Evolutionary conservation across 2,797 vertebrate species (phyloP), one percentile per base, ranked within the genome.

Genomic region (Sebastes kiyomatsui): DNA sequence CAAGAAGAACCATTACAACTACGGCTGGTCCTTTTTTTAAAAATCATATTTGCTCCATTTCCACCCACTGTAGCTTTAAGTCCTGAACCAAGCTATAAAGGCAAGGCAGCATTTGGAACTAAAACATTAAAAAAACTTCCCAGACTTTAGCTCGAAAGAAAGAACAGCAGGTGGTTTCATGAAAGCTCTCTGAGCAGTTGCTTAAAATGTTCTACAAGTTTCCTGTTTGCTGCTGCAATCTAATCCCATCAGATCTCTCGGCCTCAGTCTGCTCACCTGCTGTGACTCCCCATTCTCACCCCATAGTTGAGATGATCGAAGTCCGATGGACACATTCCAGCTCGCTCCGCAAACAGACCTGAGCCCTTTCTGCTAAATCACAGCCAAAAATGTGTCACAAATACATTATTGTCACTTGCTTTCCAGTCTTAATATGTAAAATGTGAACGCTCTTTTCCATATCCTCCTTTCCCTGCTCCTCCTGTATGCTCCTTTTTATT

Each of bases 1-100:
- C 95, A 99, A 98, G 88, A 99, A 99, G 90, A 97, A 94, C 93
- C 96, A 97, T 4, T 98, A 99, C 94, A 97, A 95, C 94, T 99
- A 99, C 0, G 98, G 98, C 2, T 99, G 97, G 98, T 99, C 98
- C 12, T 99, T 99, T 82, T 99, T 42, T 16, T 42, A 0, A 1
- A 13, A 42, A 42, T 42, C 13, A 42, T 42, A 42, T 42, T 42
- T 42, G 13, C 38, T 42, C 13, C 38, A 42, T 42, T 42, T 42
- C 13, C 38, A 16, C 38, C 38, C 38, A 42, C 38, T 42, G 35
- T 38, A 6, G 35, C 35, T 7, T 22, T 25, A 18, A 25, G 8
- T 35, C 8, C 33, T 60, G 23, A 59, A 32, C 27, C 11, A 32
- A 64, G 14, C 14, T 49, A 6, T 13, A 20, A 73, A 33, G 5